Percentiles rank a stretch among this genome's conserved stretches.
phyloP scores from a whole-genome alignment of 2,113 vertebrate species.

The Cyrtonyx montezumae region DNA sequence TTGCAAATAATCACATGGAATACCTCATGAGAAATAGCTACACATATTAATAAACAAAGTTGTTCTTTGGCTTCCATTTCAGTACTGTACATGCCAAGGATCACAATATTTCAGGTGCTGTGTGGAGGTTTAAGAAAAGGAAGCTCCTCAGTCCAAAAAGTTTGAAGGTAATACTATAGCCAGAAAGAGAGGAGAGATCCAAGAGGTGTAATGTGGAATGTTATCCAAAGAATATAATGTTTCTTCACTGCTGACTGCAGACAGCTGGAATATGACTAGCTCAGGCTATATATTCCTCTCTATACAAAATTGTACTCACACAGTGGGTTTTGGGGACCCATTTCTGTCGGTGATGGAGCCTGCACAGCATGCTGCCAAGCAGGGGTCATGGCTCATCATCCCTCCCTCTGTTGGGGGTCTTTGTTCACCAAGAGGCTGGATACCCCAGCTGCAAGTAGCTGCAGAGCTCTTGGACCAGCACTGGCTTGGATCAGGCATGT shows the following conservation, averaged over 20 bases:
- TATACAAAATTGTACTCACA: not conserved
- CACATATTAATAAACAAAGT: not conserved
- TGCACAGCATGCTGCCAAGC: not conserved
- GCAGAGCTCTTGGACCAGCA: not conserved
- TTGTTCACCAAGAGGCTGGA: not conserved
- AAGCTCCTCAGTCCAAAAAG: not conserved
- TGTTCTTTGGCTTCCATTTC: not conserved
- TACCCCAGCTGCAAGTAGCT: not conserved
- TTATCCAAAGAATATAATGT: not conserved
- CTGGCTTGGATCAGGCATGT: not conserved
- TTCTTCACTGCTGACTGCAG: not conserved
- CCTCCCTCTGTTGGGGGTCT: not conserved
- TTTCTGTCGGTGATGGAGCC: not conserved
- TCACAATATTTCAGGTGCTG: not conserved
- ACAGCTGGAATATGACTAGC: not conserved
- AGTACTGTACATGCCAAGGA: not conserved
- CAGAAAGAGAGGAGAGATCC: not conserved
- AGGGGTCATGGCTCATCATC: not conserved
- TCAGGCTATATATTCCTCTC: not conserved
- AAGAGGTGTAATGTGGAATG: not conserved
- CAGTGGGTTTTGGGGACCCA: not conserved
- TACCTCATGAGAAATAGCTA: not conserved
- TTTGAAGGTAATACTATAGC: not conserved
- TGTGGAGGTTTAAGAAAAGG: not conserved
- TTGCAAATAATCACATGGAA: conserved; percentile 28